Percentiles rank a stretch among this genome's conserved stretches.
phyloP scores from a whole-genome alignment of 1,140 invertebrate genomes.

The Trichonephila clavata region DNA sequence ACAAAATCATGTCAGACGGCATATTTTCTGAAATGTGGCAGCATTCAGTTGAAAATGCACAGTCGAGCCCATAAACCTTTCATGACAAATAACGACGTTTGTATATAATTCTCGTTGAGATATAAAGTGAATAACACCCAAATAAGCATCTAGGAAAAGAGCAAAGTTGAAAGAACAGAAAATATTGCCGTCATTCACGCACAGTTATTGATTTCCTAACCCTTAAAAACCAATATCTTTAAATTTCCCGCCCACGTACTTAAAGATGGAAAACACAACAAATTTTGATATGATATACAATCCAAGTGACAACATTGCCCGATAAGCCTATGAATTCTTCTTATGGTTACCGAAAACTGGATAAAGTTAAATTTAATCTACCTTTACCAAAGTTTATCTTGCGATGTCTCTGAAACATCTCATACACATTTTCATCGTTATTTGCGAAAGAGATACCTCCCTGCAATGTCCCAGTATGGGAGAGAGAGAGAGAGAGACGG shows the following conservation, averaged over 20 bases:
- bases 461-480: background rate
- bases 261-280: background rate
- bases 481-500: background rate
- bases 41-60: background rate
- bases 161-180: background rate
- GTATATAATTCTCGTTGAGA: background rate
- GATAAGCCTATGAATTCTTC: background rate
- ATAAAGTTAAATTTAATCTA: conserved; percentile 20
- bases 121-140: background rate
- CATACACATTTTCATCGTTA: conserved; percentile 22
- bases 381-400: conserved; percentile 21
- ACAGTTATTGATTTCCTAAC: background rate
- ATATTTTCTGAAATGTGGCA: background rate
- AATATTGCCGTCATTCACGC: background rate
- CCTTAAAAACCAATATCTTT: too few species aligned
- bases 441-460: conserved; percentile 32
- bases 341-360: background rate
- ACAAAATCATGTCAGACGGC: too few species aligned
- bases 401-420: conserved; percentile 3
- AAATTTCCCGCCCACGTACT: too few species aligned
- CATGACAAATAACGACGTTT: background rate
- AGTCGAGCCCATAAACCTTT: background rate
- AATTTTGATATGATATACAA: background rate
- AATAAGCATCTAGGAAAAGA: background rate
- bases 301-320: background rate